Evolutionary conservation across 2,888 invertebrate genomes (phyloP), one percentile per base, ranked within the genome.

Genomic region (Dicyrtomina minuta): DNA sequence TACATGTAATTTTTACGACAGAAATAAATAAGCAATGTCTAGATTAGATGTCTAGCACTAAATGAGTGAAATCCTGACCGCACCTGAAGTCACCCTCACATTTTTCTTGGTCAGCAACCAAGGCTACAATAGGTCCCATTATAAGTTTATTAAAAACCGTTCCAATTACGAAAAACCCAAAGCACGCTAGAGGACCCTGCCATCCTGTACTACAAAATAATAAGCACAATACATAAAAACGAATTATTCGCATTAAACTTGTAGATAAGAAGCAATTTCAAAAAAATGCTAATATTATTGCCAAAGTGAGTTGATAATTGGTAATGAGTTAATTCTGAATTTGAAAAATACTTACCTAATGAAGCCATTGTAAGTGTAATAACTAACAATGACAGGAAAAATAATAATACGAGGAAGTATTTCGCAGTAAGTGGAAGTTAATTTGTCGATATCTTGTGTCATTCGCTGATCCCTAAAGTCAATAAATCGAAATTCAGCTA

Each of bases 61-160:
- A n/a, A n/a, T n/a, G n/a, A n/a, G n/a, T n/a, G n/a, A n/a, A n/a
- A n/a, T n/a, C n/a, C n/a, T n/a, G n/a, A n/a, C n/a, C n/a, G 53
- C 75, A 84, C 83, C 86, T 82, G 78, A 86, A 86, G 78, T 86
- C 83, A 58, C 87, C 87, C 79, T 87, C 87, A 74, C 80, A 80
- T 74, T 81, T 81, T 78, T 87, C 86, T 78, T 85, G 85, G 65
- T 81, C 80, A 60, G 83, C 83, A 20, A 86, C 84, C 66, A 81
- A 81, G 27, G 79, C 78, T n/a, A 85, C 84, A 17, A 86, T 84
- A 1, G 85, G 85, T 1, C 84, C 82, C 82, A 87, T 85, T 2
- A 87, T 79, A 8, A 85, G 74, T 75, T 84, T 84, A 80, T 86
- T 86, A 60, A 85, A 79, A 5, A 84, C 66, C 0, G 85, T 85